Evolutionary conservation across 2,113 vertebrate genomes (phyloP), one percentile per base, ranked within the genome.

Genomic region (Emydocephalus ijimae): DNA sequence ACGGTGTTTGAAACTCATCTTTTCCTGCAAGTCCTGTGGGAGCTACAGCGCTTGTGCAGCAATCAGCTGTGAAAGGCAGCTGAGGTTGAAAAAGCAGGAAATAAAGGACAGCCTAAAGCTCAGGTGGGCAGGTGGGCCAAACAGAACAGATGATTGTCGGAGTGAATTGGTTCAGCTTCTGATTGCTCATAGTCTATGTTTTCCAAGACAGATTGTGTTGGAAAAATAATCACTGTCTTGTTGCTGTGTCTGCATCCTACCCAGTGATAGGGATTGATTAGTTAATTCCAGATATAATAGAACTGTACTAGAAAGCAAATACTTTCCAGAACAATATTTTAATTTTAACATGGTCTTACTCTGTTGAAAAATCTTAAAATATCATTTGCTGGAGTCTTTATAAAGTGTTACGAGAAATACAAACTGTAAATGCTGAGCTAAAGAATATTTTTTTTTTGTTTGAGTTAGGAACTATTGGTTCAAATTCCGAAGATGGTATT

Each of bases 261-360:
- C 94, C 91, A 91, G 52, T 93, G 81, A 54, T 93, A 74, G 92
- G 94, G 39, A 95, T 95, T 94, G 94, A 94, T 95, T 93, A 95
- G 89, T 69, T 50, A 90, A 69, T 95, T 91, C 92, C 92, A 94
- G 93, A 90, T 24, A 10, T 23, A 64, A 94, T 94, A 92, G 93
- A 10, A 48, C 4, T 87, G 14, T 50, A 90, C 52, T 26, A 18
- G 85, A 95, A 93, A 94, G 94, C 94, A 95, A 93, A 81, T 96
- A 93, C 94, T 96, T 95, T 56, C 87, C 86, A 94, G 93, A 94
- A 94, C 39, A 89, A 18, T 61, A 59, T 89, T 48, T 90, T 48
- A 90, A 48, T 45, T 45, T 61, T 50, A 90, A 8, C 45, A n/a
- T 2, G 20, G 50, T 59, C 59, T 69, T 90, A 69, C 21, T 90